A percentile compares a stretch with the other conserved stretches of the same genome.
These are phyloP conservation scores for Melanchra persicariae DNA, from an alignment of 2,888 invertebrate species.

Conservation along the genomic window DNA sequence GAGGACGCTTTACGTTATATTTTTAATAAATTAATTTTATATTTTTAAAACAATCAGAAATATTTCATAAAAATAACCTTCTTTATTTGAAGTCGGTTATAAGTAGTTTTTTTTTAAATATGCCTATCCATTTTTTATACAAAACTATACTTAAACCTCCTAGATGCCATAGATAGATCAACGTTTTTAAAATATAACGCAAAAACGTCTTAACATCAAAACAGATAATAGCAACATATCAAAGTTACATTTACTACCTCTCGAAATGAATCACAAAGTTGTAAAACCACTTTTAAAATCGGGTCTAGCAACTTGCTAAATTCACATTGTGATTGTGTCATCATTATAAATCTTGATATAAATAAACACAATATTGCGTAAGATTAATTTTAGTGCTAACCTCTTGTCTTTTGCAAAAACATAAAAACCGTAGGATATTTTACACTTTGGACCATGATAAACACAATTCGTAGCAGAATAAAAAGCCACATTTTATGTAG, in stretches of 20 bases:
- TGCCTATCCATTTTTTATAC: no score
- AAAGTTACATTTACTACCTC: slow-evolving; percentile 4
- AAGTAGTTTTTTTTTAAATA: no score
- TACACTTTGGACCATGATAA: not conserved
- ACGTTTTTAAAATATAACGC: no score
- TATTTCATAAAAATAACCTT: no score
- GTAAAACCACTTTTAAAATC: slow-evolving; percentile 26
- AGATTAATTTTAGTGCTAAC: not conserved
- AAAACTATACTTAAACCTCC: no score
- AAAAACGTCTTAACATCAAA: not conserved
- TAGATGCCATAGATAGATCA: no score
- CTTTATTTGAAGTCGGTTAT: no score
- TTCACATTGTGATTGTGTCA: slow-evolving; percentile 9
- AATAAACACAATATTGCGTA: slow-evolving; percentile 30
- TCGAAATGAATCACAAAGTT: slow-evolving; percentile 36
- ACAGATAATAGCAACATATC: not conserved
- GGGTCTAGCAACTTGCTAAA: slow-evolving; percentile 33
- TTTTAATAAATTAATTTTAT: no score
- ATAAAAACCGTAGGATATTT: not conserved
- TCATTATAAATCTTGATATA: slow-evolving; percentile 6
- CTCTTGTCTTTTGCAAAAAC: not conserved
- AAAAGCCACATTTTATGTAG: not conserved
- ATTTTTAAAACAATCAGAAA: no score
- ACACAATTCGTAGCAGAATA: not conserved
- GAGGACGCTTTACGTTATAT: no score